phyloP scores from a whole-genome alignment of 1,140 invertebrate genomes.

The Solenopsis invicta region DNA sequence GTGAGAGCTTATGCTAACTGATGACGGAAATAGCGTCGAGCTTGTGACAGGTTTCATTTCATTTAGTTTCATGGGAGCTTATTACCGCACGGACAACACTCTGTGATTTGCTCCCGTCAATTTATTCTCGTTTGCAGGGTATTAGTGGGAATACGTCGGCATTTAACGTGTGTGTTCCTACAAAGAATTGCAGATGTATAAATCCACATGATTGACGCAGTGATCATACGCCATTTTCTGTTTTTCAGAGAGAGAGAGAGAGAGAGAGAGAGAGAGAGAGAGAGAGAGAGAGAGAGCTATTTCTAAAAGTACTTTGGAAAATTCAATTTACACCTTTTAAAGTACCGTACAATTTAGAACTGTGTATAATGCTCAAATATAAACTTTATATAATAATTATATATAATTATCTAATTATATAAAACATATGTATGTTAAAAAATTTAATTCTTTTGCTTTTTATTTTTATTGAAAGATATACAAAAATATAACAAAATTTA shows the following conservation, averaged over 20 bases:
- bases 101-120: conserved; percentile 1
- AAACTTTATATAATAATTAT: background rate
- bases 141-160: background rate
- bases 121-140: conserved; percentile 25
- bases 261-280: no score
- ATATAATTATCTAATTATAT: background rate
- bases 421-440: background rate
- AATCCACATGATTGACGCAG: background rate
- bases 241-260: background rate
- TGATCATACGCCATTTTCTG: background rate
- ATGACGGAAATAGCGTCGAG: background rate
- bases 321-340: background rate
- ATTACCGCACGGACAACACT: conserved; percentile 14
- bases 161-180: background rate
- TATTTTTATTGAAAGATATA: background rate
- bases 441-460: background rate
- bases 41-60: conserved; percentile 13
- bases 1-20: background rate
- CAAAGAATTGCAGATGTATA: background rate
- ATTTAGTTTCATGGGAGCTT: conserved; percentile 22
- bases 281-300: background rate
- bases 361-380: background rate
- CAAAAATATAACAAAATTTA: background rate
- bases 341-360: background rate
- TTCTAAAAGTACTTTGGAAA: background rate